Conservation (phyloP, 2,888 invertebrate genomes). For the Protophormia terraenovae region DNA sequence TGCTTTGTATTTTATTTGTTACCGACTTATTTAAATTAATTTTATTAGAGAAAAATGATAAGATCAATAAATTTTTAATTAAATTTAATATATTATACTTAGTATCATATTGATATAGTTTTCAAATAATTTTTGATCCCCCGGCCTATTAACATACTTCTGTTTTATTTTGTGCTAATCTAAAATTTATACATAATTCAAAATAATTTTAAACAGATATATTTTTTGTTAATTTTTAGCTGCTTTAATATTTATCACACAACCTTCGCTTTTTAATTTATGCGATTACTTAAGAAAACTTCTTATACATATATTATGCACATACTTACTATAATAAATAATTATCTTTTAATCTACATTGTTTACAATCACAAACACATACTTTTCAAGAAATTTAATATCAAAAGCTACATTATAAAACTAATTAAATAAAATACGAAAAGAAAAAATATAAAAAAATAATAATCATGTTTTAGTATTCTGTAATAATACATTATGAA, state of each 20-base stretch:
- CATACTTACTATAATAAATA: not conserved
- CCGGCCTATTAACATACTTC: too few species aligned
- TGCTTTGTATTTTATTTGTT: too few species aligned
- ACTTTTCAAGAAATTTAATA: not conserved
- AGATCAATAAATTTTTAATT: too few species aligned
- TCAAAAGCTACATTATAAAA: not conserved
- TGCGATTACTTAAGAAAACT: not conserved
- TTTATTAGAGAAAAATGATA: too few species aligned
- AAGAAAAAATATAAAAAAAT: not conserved
- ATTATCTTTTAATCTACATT: not conserved
- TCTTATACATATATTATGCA: not conserved
- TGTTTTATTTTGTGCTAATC: too few species aligned
- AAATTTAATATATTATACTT: too few species aligned
- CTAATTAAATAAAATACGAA: not conserved
- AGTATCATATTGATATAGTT: too few species aligned
- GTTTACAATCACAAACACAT: not conserved
- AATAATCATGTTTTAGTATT: not conserved
- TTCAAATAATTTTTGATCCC: too few species aligned
- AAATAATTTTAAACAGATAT: too few species aligned
- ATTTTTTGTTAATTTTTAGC: too few species aligned
- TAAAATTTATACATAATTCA: too few species aligned
- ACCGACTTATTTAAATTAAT: too few species aligned
- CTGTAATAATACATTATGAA: conserved; percentile 50
- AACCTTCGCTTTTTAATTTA: not conserved
- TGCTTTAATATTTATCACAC: not conserved